phyloP scores from a whole-genome alignment of 2,113 vertebrate genomes.

The Ammodytes marinus region DNA sequence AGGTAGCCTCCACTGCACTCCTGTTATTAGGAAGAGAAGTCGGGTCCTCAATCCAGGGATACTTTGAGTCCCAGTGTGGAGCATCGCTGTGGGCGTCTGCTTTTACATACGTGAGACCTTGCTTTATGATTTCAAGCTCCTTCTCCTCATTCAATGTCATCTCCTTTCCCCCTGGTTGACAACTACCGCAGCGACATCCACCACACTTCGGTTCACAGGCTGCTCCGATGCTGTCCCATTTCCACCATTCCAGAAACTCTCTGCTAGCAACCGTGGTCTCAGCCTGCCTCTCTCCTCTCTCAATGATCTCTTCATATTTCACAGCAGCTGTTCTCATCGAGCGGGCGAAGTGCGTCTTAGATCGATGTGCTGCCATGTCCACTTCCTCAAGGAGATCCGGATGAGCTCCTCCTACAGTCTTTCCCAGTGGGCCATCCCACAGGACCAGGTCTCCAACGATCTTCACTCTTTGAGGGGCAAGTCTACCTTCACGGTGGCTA shows the following conservation, averaged over 20 bases:
- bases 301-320: neutral
- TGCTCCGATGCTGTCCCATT: neutral
- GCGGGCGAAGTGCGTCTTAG: neutral
- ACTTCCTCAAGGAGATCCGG: neutral
- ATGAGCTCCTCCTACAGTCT: neutral
- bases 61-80: neutral
- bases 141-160: neutral
- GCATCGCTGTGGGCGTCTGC: neutral
- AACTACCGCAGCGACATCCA: neutral
- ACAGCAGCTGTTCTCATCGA: neutral
- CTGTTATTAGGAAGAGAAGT: neutral
- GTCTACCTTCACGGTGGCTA: neutral
- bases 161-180: neutral
- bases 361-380: neutral
- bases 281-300: neutral
- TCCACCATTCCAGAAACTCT: neutral
- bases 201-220: neutral
- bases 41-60: neutral
- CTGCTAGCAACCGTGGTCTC: neutral
- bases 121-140: neutral
- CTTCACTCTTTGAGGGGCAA: neutral
- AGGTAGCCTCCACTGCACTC: neutral
- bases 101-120: neutral
- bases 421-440: neutral
- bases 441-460: neutral